A percentile compares a stretch with the other conserved stretches of the same genome.
Evolutionary conservation across 2,113 vertebrate genomes (phyloP).

Genomic region (Holacanthus passer): DNA sequence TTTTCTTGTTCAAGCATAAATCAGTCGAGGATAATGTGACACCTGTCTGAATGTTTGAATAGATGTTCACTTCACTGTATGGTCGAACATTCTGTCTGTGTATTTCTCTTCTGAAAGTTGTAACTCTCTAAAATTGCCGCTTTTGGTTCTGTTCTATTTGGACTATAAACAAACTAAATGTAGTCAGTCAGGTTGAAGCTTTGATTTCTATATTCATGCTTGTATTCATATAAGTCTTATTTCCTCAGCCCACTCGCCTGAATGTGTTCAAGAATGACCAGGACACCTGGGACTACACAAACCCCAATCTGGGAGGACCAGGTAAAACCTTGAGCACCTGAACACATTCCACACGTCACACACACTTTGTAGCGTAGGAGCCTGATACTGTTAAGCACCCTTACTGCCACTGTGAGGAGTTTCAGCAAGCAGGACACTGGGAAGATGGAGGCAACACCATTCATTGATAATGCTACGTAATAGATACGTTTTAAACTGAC

Average conservation of each 20-base stretch:
- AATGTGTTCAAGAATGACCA: constrained; percentile 99
- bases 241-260: constrained; percentile 91
- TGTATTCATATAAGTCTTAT: background rate
- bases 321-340: constrained; percentile 83
- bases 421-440: constrained; percentile 8
- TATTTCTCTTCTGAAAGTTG: background rate
- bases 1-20: too few relatives aligned
- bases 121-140: background rate
- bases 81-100: too few relatives aligned
- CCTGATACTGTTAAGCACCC: constrained; percentile 33
- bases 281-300: constrained; percentile 98
- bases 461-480: constrained; percentile 53
- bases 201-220: background rate
- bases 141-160: background rate
- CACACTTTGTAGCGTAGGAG: background rate
- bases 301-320: constrained; percentile 94
- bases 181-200: background rate
- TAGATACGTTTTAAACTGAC: background rate
- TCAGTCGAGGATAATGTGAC: too few relatives aligned
- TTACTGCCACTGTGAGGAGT: constrained; percentile 64
- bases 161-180: background rate
- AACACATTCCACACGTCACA: background rate
- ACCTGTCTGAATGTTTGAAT: too few relatives aligned
- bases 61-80: too few relatives aligned
- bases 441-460: constrained; percentile 25